These are phyloP conservation scores for Carposina sasakii DNA, from an alignment of 1,140 invertebrate genomes.

Conservation along the genomic window DNA sequence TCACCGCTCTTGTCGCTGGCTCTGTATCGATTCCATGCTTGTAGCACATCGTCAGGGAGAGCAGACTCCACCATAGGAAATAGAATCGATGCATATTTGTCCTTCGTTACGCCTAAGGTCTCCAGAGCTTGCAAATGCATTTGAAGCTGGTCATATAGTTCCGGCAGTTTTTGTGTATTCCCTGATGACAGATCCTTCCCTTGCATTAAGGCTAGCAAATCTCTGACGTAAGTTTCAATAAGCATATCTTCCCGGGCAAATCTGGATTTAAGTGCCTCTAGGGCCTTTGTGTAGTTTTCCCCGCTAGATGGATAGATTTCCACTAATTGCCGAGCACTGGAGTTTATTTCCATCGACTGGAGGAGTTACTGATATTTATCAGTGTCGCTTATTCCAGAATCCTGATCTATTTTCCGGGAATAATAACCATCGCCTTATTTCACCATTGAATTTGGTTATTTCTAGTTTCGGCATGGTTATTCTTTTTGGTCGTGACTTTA, in stretches of 20 bases:
- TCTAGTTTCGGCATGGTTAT: too few relatives aligned
- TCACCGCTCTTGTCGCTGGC: not conserved
- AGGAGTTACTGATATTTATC: conserved; percentile 1
- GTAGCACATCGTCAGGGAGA: not conserved
- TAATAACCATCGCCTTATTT: too few relatives aligned
- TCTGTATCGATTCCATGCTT: conserved; percentile 1
- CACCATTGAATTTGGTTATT: too few relatives aligned
- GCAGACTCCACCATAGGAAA: conserved; percentile 43
- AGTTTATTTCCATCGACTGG: conserved; percentile 1
- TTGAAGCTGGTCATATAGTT: conserved; percentile 37
- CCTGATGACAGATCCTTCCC: too few relatives aligned
- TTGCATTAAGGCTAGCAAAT: conserved; percentile 3
- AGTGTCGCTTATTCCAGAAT: too few relatives aligned
- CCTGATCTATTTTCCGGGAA: too few relatives aligned
- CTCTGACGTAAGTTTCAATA: conserved; percentile 10
- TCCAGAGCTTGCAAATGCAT: conserved; percentile 36
- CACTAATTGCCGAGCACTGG: conserved; percentile 1
- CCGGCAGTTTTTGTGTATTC: conserved; percentile 26
- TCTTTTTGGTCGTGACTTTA: too few relatives aligned
- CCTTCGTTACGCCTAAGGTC: conserved; percentile 31
- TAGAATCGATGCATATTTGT: conserved; percentile 36
- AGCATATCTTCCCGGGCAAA: conserved; percentile 8
- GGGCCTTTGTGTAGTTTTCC: conserved; percentile 7
- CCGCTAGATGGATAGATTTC: conserved; percentile 6
- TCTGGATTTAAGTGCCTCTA: conserved; percentile 4